These are phyloP conservation scores for Siniperca scherzeri DNA, from an alignment of 2,797 vertebrate genomes.

Conservation along the genomic window DNA sequence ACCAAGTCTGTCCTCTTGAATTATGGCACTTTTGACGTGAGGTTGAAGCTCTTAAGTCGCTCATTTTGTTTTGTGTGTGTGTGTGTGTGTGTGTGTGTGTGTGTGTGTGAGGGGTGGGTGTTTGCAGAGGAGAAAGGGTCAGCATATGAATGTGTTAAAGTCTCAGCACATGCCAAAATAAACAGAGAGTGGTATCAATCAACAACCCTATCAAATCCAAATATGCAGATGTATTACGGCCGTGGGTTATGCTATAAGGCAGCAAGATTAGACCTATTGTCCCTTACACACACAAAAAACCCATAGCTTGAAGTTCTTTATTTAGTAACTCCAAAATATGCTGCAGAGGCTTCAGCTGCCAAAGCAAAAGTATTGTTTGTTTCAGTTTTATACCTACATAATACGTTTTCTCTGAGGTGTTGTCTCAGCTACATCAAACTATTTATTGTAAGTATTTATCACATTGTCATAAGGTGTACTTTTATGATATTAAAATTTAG, in stretches of 20 bases:
- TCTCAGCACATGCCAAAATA: slow-evolving; percentile 12
- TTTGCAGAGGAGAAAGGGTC: not conserved
- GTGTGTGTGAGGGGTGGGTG: not conserved
- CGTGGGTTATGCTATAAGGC: not conserved
- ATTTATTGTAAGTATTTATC: not conserved
- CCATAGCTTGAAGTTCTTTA: not conserved
- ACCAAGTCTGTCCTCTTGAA: not conserved
- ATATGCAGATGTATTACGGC: slow-evolving; percentile 15
- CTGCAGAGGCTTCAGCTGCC: not conserved
- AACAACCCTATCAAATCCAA: slow-evolving; percentile 56
- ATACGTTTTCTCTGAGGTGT: not conserved
- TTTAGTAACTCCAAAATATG: slow-evolving; percentile 22
- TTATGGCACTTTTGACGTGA: not conserved
- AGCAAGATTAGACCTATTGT: slow-evolving; percentile 17
- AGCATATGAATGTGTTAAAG: slow-evolving; percentile 8
- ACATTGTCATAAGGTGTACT: not conserved
- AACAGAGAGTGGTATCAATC: slow-evolving; percentile 34
- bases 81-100: not conserved
- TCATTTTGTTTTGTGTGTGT: not conserved
- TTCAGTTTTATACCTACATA: not conserved
- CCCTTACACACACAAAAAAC: no score
- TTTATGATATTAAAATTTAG: not conserved
- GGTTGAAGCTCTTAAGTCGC: not conserved
- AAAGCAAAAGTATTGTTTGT: not conserved
- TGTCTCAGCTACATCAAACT: not conserved